Evolutionary conservation across 2,113 vertebrate species (phyloP), one percentile per base, ranked within the genome.

Genomic region (Aramus guarauna): DNA sequence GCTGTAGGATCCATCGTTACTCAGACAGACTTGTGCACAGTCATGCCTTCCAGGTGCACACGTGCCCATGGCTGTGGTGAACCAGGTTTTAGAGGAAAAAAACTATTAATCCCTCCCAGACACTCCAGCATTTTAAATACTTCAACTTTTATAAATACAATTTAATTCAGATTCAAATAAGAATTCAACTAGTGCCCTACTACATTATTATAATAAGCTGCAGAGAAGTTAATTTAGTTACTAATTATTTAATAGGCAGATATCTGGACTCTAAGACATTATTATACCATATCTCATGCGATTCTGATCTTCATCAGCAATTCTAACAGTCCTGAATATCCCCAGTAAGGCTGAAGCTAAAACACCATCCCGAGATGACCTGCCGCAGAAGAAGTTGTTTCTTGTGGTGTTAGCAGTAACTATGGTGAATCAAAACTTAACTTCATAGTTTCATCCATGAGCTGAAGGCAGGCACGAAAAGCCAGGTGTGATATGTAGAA

Each of bases 21-120:
- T 98, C 96, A 99, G 96, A 71, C 99, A 99, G 58, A 98, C 87
- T 55, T 99, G 99, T 47, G 99, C 96, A 92, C 99, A 99, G 41
- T 98, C 98, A 2, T 99, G 98, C 56, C 88, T 97, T 96, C 98
- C 98, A 92, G 97, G 96, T 48, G 98, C 94, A 62, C 99, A 99
- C 68, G 97, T 85, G 94, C 99, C 97, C 90, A 96, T 19, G 69
- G 89, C 94, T 96, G 83, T 21, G 30, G 64, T 27, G 68, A 92
- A 63, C 41, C 86, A 36, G 2, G 9, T 62, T 86, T 92, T 32
- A 56, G 55, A 72, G 67, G 59, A 74, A 55, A 56, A 48, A 89
- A 55, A 1, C 18, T 32, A 5, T 84, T 43, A 86, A 94, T 68
- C 52, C 15, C 39, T 79, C 39, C 11, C 34, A 85, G 39, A 48